Evolutionary conservation across 2,113 vertebrate genomes (phyloP), one percentile per base, ranked within the genome.

Genomic region (Myrmecophaga tridactyla): DNA sequence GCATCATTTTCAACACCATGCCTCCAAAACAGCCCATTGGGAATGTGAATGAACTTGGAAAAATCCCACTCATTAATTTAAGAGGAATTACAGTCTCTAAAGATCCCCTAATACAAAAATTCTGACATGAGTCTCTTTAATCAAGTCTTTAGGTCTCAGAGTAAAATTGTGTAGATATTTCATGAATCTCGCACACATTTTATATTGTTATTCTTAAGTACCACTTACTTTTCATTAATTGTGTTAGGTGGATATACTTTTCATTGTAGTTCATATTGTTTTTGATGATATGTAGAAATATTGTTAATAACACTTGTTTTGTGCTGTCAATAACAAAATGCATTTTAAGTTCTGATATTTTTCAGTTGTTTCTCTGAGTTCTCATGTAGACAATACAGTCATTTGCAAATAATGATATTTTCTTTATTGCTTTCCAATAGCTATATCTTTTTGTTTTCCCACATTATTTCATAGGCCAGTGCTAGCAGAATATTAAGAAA

Each of bases 321-420:
- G 91, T 86, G 63, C 29, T 90, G 17, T 65, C 36, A 76, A 82
- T 48, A 82, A 75, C 65, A 90, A 87, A 91, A 36, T 65, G 20
- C 21, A 81, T 87, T 91, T 85, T 58, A 85, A 88, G 31, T 75
- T 91, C n/a, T 85, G 13, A 69, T 56, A 21, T 60, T 80, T 93
- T 88, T 76, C n/a, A 82, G 51, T 77, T 69, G 75, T 63, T 92
- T 69, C 78, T 43, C 43, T 87, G 63, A 77, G 78, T 9, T 85
- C 65, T 93, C 76, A 69, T 67, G 17, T 70, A 89, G 6, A 80
- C 12, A 51, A 27, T 43, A 67, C 34, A 36, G 39, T 39, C 43
- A 48, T 80, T 92, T 76, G 25, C 27, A 93, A 90, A 75, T 72
- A 86, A 92, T 72, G 17, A n/a, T 90, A 39, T 75, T 91, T 85